phyloP scores from a whole-genome alignment of 2,113 vertebrate genomes.

The Neogale vison region DNA sequence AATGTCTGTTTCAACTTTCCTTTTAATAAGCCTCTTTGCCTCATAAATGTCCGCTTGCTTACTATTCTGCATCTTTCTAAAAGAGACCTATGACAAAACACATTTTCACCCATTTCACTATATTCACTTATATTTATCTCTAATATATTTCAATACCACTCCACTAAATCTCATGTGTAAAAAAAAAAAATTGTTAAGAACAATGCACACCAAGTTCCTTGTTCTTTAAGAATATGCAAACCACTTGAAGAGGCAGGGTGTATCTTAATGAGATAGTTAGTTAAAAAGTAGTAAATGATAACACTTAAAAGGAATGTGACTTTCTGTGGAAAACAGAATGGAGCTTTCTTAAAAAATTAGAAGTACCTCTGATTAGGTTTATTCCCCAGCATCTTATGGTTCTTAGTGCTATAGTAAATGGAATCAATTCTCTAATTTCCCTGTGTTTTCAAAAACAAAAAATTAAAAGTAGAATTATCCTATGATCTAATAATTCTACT shows the following conservation, averaged over 20 bases:
- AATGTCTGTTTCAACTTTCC: slow-evolving; percentile 21
- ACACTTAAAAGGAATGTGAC: not conserved
- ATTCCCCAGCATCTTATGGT: too few relatives aligned
- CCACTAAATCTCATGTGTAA: not conserved
- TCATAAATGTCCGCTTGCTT: not conserved
- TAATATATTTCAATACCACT: slow-evolving; percentile 38
- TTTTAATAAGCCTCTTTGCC: slow-evolving; percentile 42
- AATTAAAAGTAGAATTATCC: not conserved
- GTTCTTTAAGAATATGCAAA: not conserved
- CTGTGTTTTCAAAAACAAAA: not conserved
- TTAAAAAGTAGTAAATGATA: not conserved
- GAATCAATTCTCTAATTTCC: too few relatives aligned
- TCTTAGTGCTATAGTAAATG: too few relatives aligned
- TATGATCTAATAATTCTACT: not conserved
- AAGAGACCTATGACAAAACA: not conserved
- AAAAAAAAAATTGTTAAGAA: not conserved
- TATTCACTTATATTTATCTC: not conserved
- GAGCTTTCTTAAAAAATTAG: not conserved
- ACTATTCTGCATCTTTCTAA: not conserved
- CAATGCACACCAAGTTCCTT: not conserved
- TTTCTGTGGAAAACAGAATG: not conserved
- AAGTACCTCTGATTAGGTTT: not conserved
- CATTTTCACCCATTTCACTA: not conserved
- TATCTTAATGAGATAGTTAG: not conserved
- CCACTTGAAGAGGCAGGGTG: not conserved